Percentiles rank a stretch among this genome's conserved stretches.
Conservation (phyloP, 2,888 invertebrate species). For the Parthenolecanium corni region DNA sequence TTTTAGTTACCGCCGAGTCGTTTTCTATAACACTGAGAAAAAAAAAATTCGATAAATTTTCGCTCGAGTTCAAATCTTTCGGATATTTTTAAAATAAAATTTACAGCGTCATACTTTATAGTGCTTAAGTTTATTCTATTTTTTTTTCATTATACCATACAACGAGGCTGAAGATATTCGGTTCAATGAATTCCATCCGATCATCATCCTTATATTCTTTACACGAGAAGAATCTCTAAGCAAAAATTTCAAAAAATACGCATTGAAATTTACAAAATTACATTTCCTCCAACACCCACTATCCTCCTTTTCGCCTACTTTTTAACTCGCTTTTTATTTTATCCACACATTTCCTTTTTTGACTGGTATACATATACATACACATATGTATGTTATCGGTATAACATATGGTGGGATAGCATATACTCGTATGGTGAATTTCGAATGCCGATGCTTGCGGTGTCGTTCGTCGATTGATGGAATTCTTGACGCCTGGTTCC, state of each 20-base stretch:
- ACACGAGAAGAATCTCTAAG: no score
- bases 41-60: no score
- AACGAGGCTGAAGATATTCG: neutral
- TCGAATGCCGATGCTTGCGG: no score
- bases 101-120: neutral
- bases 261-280: neutral
- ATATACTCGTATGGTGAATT: no score
- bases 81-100: neutral
- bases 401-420: neutral
- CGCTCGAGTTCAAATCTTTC: no score
- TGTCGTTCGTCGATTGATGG: no score
- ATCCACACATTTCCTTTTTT: neutral
- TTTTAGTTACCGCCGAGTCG: no score
- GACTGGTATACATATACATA: neutral
- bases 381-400: neutral
- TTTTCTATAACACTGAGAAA: no score
- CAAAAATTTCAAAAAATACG: slow-evolving; percentile 1
- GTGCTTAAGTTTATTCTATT: no score
- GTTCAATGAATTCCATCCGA: neutral
- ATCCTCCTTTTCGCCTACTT: neutral
- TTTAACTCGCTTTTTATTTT: neutral
- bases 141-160: no score
- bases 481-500: no score
- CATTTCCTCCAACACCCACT: neutral
- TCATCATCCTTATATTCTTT: no score